These are phyloP conservation scores for Papilio protenor DNA, from an alignment of 2,888 invertebrate species.

Conservation along the genomic window DNA sequence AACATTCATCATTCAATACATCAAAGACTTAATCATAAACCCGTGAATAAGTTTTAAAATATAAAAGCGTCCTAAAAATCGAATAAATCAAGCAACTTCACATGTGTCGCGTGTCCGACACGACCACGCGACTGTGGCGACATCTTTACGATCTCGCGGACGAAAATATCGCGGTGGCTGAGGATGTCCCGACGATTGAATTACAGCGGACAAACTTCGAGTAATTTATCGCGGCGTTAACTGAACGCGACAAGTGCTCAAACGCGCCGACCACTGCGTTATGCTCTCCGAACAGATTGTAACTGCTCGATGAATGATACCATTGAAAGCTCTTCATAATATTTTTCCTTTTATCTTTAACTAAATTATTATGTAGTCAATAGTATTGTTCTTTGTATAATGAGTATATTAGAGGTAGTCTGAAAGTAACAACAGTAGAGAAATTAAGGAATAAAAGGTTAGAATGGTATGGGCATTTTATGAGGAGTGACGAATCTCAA, in stretches of 20 bases:
- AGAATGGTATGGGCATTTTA: too few relatives aligned
- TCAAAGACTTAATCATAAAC: slow-evolving; percentile 11
- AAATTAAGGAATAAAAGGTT: too few relatives aligned
- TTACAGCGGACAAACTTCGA: slow-evolving; percentile 63
- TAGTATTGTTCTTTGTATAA: neutral
- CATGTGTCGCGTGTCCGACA: slow-evolving; percentile 52
- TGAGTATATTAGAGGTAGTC: too few relatives aligned
- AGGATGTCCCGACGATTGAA: slow-evolving; percentile 70
- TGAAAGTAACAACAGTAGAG: too few relatives aligned
- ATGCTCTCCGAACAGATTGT: neutral
- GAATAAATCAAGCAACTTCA: slow-evolving; percentile 41
- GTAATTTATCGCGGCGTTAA: slow-evolving; percentile 70
- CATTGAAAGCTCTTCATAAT: neutral
- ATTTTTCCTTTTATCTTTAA: neutral
- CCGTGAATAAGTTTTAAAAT: slow-evolving; percentile 37
- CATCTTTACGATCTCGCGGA: slow-evolving; percentile 75
- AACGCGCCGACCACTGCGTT: slow-evolving; percentile 16
- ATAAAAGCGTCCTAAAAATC: slow-evolving; percentile 45
- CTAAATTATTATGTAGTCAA: neutral
- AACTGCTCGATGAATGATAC: slow-evolving; percentile 1
- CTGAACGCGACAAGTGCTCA: slow-evolving; percentile 55
- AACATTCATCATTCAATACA: neutral
- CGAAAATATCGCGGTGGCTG: slow-evolving; percentile 69
- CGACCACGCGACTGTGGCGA: slow-evolving; percentile 56
- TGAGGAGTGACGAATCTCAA: too few relatives aligned